Conservation (phyloP, 2,797 vertebrate genomes). For the Scomberomorus guttatus region DNA sequence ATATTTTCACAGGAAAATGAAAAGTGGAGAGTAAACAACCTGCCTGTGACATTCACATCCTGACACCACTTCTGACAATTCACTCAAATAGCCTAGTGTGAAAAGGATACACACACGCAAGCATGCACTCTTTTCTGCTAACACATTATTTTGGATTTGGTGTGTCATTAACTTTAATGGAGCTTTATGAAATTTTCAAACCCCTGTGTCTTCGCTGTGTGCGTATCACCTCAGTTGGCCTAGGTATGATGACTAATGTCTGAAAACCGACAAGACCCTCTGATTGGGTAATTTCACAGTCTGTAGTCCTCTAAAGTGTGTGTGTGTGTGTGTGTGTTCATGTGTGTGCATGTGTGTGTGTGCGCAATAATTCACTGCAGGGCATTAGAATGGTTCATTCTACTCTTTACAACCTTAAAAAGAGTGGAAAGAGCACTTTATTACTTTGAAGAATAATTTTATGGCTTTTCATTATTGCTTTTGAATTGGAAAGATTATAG, state of each 20-base stretch:
- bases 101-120: constrained; percentile 6
- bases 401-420: constrained; percentile 68
- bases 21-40: constrained; percentile 48
- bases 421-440: constrained; percentile 57
- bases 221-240: constrained; percentile 54
- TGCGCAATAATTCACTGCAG: constrained; percentile 63
- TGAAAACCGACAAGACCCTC: constrained; percentile 64
- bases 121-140: constrained; percentile 13
- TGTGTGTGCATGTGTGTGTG: constrained; percentile 3
- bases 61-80: constrained; percentile 47
- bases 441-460: constrained; percentile 69
- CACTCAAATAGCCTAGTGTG: constrained; percentile 23
- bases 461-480: constrained; percentile 69
- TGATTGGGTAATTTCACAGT: constrained; percentile 76
- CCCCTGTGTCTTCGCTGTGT: constrained; percentile 33
- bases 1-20: constrained; percentile 43
- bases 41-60: constrained; percentile 43
- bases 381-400: constrained; percentile 64
- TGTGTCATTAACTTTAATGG: constrained; percentile 75
- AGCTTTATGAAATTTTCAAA: constrained; percentile 67
- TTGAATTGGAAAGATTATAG: constrained; percentile 69
- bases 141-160: constrained; percentile 66
- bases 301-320: constrained; percentile 58
- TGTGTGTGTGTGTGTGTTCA: constrained; percentile 15
- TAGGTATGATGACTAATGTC: constrained; percentile 67